These are phyloP conservation scores for Gymnarchus niloticus DNA, from an alignment of 2,113 vertebrate species.

Conservation along the genomic window DNA sequence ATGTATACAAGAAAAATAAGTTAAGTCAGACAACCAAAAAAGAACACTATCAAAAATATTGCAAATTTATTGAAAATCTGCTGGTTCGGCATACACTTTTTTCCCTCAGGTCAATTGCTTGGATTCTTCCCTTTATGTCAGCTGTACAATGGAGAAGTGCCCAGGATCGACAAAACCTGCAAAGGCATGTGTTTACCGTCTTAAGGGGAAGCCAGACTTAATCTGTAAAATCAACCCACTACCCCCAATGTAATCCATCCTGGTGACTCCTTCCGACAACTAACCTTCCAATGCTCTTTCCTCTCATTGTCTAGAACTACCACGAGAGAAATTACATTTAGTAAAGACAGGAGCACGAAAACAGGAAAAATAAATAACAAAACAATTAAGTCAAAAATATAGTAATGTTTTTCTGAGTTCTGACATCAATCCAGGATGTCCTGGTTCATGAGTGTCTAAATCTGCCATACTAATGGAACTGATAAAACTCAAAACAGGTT, in stretches of 20 bases:
- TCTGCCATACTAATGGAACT: neutral
- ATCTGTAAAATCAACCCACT: conserved; percentile 10
- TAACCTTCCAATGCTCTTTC: neutral
- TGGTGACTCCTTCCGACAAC: neutral
- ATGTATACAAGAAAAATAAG: neutral
- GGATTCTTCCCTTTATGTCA: neutral
- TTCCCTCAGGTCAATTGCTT: neutral
- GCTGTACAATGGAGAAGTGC: neutral
- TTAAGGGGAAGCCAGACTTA: neutral
- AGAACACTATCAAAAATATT: neutral
- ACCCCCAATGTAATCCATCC: neutral
- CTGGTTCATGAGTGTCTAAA: neutral
- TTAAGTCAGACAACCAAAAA: neutral
- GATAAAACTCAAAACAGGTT: neutral
- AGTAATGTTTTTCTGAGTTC: neutral
- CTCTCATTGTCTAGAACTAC: neutral
- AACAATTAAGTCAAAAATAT: neutral
- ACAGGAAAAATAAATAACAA: neutral
- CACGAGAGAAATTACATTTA: neutral
- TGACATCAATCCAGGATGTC: conserved; percentile 33
- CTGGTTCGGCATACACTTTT: neutral
- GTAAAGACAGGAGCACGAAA: neutral
- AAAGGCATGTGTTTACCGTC: conserved; percentile 1
- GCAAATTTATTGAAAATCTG: neutral
- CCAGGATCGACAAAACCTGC: neutral